phyloP scores from a whole-genome alignment of 2,888 invertebrate species.

The Pasiphila rectangulata region DNA sequence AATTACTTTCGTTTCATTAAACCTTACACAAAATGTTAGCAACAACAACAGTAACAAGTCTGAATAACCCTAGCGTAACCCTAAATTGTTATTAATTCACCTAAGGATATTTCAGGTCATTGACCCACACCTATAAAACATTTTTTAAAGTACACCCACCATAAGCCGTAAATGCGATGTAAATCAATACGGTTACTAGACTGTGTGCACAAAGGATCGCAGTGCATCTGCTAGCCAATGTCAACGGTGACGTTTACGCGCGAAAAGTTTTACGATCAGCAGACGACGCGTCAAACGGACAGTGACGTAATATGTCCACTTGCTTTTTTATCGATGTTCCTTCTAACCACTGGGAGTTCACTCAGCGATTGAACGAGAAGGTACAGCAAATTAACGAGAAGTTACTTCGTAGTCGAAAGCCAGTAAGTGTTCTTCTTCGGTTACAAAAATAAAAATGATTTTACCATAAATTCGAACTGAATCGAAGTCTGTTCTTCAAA shows the following conservation, averaged over 20 bases:
- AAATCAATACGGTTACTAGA: conserved; percentile 68
- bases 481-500: not conserved
- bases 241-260: conserved; percentile 78
- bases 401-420: too few species aligned
- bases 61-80: too few species aligned
- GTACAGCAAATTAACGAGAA: too few species aligned
- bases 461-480: not conserved
- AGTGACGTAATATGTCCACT: conserved; percentile 52
- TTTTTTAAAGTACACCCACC: conserved; percentile 42
- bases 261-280: conserved; percentile 77
- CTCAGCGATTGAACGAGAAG: too few species aligned
- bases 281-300: conserved; percentile 67
- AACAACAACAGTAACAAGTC: not conserved
- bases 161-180: conserved; percentile 44
- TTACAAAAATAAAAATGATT: not conserved
- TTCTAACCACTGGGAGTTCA: too few species aligned
- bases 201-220: conserved; percentile 60
- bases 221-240: conserved; percentile 72
- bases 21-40: too few species aligned
- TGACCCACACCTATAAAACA: conserved; percentile 39
- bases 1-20: too few species aligned
- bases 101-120: conserved; percentile 32
- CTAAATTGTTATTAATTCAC: conserved; percentile 8
- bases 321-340: conserved; percentile 37
- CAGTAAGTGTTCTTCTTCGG: too few species aligned